Percentiles rank a stretch among this genome's conserved stretches.
These are phyloP conservation scores for Pachydiplax longipennis DNA, from an alignment of 2,888 invertebrate genomes.

Conservation along the genomic window DNA sequence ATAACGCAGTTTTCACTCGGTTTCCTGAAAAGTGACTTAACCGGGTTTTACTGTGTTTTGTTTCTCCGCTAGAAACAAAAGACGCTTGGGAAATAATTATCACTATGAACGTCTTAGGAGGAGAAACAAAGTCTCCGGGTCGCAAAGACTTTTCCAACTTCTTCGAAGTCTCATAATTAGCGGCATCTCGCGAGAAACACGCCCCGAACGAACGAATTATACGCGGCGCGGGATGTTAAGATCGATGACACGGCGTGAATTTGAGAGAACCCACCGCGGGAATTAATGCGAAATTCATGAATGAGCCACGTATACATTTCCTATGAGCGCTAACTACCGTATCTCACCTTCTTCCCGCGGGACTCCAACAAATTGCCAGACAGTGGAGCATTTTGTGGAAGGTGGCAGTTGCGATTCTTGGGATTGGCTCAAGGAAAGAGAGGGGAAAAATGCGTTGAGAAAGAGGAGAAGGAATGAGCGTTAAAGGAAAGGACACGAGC, in stretches of 20 bases:
- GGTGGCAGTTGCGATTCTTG: background rate
- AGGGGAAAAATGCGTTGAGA: background rate
- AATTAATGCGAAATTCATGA: slow-evolving; percentile 25
- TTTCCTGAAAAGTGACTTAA: no score
- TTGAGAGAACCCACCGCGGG: background rate
- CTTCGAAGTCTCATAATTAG: background rate
- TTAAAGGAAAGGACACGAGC: no score
- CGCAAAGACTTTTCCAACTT: background rate
- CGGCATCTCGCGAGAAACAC: slow-evolving; percentile 22
- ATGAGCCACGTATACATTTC: slow-evolving; percentile 26
- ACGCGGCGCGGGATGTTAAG: background rate
- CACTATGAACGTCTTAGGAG: no score
- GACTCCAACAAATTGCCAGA: background rate
- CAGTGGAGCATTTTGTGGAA: background rate
- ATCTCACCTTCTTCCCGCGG: background rate
- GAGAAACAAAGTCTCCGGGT: background rate
- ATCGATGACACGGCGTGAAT: slow-evolving; percentile 7
- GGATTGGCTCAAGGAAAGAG: background rate
- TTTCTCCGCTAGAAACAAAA: no score
- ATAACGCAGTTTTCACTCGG: no score
- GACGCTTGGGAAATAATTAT: no score
- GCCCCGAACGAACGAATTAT: background rate
- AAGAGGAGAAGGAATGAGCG: background rate
- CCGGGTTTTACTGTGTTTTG: no score
- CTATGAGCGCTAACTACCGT: slow-evolving; percentile 4